Base-by-base conservation (phyloP, 1,140 invertebrate species). In the Bombus cullumanus region DNA sequence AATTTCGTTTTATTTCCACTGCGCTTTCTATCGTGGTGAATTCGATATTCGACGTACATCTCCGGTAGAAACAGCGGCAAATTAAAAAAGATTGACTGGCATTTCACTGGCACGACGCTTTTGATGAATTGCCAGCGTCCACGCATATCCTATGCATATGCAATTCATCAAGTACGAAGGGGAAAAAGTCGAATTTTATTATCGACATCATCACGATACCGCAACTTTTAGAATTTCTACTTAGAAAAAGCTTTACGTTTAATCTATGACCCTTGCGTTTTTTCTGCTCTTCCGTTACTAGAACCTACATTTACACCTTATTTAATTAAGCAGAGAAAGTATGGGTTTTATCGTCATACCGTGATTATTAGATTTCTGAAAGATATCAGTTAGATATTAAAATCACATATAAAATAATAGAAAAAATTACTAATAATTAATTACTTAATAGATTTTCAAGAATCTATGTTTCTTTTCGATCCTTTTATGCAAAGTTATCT, bases 141-240 rank as follows among this genome's bases (percentile, higher is more conserved):
- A 72, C 76, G 86, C 79, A n/a, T 73, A 87, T 87, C 81, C 74
- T 74, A 77, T 76, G 76, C 74, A 87, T 86, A 86, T 87, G 85
- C 86, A 78, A 28, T 15, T 86, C 31, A 53, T 83, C 43, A 34
- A 68, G 22, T 13, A 47, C 13, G 25, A 8, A 13, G 39, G 12
- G 25, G 28, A n/a, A 57, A 37, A n/a, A 53, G 31, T 31, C 22
- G 25, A 80, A 80, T 80, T 80, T 69, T 68, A 79, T 79, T 79
- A 80, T 69, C 77, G 31, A 80, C 34, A 12, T 25, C 41, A 53
- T 69, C 77, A 69, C 31, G n/a, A 43, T 68, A 68, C 18, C 59
- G n/a, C 18, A n/a, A 64, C 41, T 68, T 62, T 64, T 6, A 31
- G 22, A 77, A 28, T 47, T 47, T 34, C n/a, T 22, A 41, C 8